These are phyloP conservation scores for Prorops nasuta DNA, from an alignment of 1,140 invertebrate genomes.

Conservation along the genomic window DNA sequence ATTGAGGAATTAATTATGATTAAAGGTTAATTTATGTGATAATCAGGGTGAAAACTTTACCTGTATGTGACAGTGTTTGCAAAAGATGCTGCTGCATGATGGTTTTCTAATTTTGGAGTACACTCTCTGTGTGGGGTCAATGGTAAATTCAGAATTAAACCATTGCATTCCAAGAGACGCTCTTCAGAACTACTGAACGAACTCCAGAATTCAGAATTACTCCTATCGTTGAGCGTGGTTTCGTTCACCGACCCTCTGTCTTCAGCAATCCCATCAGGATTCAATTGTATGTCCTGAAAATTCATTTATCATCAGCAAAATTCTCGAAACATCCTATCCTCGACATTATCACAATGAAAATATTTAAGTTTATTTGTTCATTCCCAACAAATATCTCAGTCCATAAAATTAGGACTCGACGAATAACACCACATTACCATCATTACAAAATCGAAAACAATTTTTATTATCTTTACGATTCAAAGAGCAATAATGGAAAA, in stretches of 20 bases:
- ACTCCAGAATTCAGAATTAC: conserved; percentile 76
- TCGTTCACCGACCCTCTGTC: conserved; percentile 63
- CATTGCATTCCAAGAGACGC: conserved; percentile 69
- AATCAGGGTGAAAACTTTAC: conserved; percentile 39
- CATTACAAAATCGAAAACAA: too few species aligned
- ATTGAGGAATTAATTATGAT: not conserved
- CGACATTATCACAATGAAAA: too few species aligned
- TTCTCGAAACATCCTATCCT: too few species aligned
- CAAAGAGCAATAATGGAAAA: too few species aligned
- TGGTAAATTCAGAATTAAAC: conserved; percentile 70
- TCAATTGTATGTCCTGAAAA: conserved; percentile 35
- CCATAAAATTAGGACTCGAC: conserved; percentile 9
- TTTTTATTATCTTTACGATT: too few species aligned
- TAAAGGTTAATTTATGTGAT: conserved; percentile 1
- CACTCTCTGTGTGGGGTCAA: conserved; percentile 65
- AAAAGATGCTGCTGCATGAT: conserved; percentile 54
- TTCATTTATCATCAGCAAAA: too few species aligned
- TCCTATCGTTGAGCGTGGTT: conserved; percentile 64
- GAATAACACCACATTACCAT: too few species aligned
- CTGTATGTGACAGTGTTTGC: conserved; percentile 66
- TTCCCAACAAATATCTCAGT: not conserved
- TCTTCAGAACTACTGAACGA: conserved; percentile 78
- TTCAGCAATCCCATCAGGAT: conserved; percentile 65
- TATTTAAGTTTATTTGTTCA: too few species aligned
- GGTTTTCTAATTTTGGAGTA: conserved; percentile 43